Conservation (phyloP, 2,797 vertebrate genomes). For the Acropternis orthonyx region DNA sequence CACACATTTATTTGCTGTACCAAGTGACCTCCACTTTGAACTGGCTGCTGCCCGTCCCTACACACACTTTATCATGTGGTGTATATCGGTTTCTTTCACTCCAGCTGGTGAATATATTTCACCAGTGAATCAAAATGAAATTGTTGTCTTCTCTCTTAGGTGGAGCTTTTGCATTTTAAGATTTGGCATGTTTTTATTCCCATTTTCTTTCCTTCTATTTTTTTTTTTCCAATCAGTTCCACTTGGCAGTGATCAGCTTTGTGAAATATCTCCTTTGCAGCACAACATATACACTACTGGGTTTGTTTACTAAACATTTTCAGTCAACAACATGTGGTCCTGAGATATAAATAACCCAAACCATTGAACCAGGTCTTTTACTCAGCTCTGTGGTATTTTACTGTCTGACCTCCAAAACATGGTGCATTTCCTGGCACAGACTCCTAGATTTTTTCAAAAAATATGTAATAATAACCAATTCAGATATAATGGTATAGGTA, state of each 20-base stretch:
- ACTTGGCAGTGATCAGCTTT: neutral
- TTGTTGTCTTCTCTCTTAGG: neutral
- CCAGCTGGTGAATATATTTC: neutral
- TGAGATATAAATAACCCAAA: neutral
- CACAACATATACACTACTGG: neutral
- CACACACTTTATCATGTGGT: neutral
- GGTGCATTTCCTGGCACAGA: neutral
- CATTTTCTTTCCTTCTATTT: neutral
- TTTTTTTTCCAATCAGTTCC: neutral
- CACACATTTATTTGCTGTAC: neutral
- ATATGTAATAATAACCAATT: neutral
- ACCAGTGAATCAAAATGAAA: neutral
- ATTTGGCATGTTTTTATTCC: neutral
- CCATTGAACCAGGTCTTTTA: neutral
- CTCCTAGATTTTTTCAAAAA: neutral
- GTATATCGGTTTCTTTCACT: neutral
- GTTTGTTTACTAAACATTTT: neutral
- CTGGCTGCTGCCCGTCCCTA: neutral
- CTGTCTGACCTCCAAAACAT: neutral
- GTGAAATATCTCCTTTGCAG: neutral
- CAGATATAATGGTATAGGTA: neutral
- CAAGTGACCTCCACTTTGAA: neutral
- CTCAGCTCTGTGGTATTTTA: neutral
- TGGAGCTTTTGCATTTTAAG: neutral
- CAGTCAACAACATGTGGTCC: neutral